Evolutionary conservation across 2,113 vertebrate species (phyloP), one percentile per base, ranked within the genome.

Genomic region (Zosterops japonicus): DNA sequence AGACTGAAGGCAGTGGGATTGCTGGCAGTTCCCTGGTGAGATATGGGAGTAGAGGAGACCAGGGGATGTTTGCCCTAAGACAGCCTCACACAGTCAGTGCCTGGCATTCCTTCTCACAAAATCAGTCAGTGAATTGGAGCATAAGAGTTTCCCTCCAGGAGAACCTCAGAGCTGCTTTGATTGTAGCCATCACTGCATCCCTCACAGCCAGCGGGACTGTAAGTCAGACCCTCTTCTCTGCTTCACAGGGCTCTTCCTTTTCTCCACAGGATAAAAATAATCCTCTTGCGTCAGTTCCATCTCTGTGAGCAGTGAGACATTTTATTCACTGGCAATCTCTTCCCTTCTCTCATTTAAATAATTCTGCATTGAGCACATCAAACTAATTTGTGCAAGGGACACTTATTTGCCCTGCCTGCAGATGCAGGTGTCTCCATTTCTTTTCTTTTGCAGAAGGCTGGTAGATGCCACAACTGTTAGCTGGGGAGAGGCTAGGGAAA

Each of bases 311-410:
- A 90, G 86, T 3, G 3, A 95, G 90, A 88, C 56, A 14, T 80
- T 89, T 80, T 77, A 92, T 84, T 96, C 71, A 87, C 59, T 0
- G 2, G 49, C 0, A 0, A 63, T 91, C 49, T 68, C 74, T 92
- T 95, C 87, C 24, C 36, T 74, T 65, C 67, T 69, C 90, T 94
- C 92, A 67, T 97, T 96, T 95, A 96, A 95, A 78, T 90, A 95
- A 96, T 97, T 95, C 71, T 69, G 84, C 72, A 49, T 31, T 59
- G 86, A 94, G 81, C 71, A 61, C 79, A 90, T 96, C 90, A 94
- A 93, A 78, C 78, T 96, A 86, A 93, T 90, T 81, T 69, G 44
- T 65, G 52, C 60, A 63, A 80, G 59, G 63, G 46, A 75, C 28
- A 57, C 68, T 71, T 81, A 49, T 65, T 61, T 71, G 78, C 63